Evolutionary conservation across 2,888 invertebrate genomes (phyloP), one percentile per base, ranked within the genome.

Genomic region (Cephonodes hylas): DNA sequence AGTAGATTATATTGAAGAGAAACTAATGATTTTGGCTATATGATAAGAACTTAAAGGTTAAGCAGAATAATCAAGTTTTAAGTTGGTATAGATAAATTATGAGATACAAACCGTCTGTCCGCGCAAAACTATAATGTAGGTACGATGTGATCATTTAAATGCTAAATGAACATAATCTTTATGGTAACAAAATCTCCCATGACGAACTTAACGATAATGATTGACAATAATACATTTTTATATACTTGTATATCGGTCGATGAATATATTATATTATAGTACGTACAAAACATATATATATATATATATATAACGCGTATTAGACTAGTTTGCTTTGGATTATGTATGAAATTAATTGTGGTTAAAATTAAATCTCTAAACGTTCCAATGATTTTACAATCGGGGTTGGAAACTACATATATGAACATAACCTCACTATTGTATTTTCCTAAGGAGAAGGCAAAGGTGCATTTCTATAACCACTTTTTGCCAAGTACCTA

Each of bases 151-250:
- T 18, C 31, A 53, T 53, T 53, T 53, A 53, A 31, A 53, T 53
- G 53, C 53, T 53, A 53, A 48, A 48, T 48, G 15, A 53, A 53
- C 53, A 31, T 53, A 53, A 31, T 53, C 53, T 53, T 53, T 18
- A 53, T 53, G 27, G 53, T 31, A 53, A 31, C 53, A 27, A 27
- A 53, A 53, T 27, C 27, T 48, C 27, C 53, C 53, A 53, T 31
- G 31, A 27, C 53, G 53, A 44, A 15, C 18, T 53, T 27, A 18
- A 53, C 18, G 15, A 31, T 53, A 53, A 53, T 53, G 18, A 53
- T 18, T 27, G 31, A 18, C 18, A 18, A 44, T 8, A 53, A 48
- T 48, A 6, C 25, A 48, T 8, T 53, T 53, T 53, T 53, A 53
- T 53, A 38, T 0, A 3, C 38, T 38, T 38, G n/a, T n/a, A 38